Conservation (phyloP, 2,888 invertebrate species). For the Chymomyza fuscimana region DNA sequence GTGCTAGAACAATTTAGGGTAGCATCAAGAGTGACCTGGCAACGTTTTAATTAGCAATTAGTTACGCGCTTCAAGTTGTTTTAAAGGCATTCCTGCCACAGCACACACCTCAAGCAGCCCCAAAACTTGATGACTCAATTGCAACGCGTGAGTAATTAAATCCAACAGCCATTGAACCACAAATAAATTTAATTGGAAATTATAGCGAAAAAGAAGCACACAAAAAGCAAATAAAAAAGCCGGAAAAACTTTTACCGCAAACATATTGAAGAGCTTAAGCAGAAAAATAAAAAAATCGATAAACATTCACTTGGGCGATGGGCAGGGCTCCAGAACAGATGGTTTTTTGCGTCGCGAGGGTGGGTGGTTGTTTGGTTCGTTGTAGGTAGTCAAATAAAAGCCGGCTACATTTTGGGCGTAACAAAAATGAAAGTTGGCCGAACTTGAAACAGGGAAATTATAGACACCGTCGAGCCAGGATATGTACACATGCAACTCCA, state of each 20-base stretch:
- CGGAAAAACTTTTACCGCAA: constrained; percentile 15
- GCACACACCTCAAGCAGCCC: background rate
- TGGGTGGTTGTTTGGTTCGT: constrained; percentile 2
- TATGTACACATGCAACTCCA: constrained; percentile 14
- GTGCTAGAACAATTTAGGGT: background rate
- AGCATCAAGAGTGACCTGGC: no score
- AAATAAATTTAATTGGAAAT: constrained; percentile 47
- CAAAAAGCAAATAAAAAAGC: constrained; percentile 17
- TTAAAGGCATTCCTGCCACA: no score
- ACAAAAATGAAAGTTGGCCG: constrained; percentile 71
- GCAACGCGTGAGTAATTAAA: constrained; percentile 36
- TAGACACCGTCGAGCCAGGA: constrained; percentile 19
- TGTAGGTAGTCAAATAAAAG: constrained; percentile 9
- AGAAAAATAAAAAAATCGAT: constrained; percentile 35
- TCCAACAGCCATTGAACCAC: constrained; percentile 27
- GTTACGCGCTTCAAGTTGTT: constrained; percentile 51
- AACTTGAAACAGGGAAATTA: constrained; percentile 54
- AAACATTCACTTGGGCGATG: background rate
- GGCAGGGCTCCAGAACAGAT: constrained; percentile 40
- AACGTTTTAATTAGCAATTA: constrained; percentile 62
- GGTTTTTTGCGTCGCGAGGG: constrained; percentile 36
- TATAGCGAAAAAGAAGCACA: constrained; percentile 30
- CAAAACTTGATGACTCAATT: constrained; percentile 54
- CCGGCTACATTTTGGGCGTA: constrained; percentile 57
- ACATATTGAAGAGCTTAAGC: background rate